A percentile compares a stretch with the other conserved stretches of the same genome.
These are phyloP conservation scores for Vidua macroura DNA, from an alignment of 2,113 vertebrate species.

Conservation along the genomic window DNA sequence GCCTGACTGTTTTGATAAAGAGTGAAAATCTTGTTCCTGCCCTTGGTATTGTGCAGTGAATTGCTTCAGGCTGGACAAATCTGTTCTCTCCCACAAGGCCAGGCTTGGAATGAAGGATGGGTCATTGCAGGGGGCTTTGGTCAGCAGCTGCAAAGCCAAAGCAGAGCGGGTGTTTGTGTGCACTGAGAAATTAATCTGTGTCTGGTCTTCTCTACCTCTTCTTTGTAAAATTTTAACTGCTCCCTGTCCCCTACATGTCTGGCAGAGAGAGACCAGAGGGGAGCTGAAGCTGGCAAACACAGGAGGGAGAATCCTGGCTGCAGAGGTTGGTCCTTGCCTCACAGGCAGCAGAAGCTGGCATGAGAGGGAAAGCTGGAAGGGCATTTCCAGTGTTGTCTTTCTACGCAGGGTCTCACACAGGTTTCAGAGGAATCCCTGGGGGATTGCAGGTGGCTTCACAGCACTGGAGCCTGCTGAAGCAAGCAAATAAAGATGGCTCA, in stretches of 20 bases:
- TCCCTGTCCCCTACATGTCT: neutral
- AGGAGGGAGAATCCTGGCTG: neutral
- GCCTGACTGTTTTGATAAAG: neutral
- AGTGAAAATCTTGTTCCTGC: neutral
- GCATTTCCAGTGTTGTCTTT: neutral
- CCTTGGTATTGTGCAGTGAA: neutral
- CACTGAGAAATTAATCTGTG: neutral
- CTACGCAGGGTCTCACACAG: neutral
- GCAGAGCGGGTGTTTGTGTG: fast-evolving
- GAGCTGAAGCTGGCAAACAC: neutral
- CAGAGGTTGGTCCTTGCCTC: neutral
- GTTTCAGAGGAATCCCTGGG: neutral
- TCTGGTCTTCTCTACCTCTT: neutral
- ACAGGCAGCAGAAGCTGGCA: neutral
- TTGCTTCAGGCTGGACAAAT: neutral
- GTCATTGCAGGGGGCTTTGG: neutral
- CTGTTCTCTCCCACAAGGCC: neutral
- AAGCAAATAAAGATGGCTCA: neutral
- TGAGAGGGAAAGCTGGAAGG: neutral
- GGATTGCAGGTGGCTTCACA: neutral
- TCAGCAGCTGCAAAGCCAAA: neutral
- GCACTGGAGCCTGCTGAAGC: neutral
- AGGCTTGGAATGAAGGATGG: neutral
- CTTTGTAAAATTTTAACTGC: neutral
- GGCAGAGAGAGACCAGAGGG: neutral